Evolutionary conservation across 2,888 invertebrate genomes (phyloP).

Genomic region (Troilus luridus): DNA sequence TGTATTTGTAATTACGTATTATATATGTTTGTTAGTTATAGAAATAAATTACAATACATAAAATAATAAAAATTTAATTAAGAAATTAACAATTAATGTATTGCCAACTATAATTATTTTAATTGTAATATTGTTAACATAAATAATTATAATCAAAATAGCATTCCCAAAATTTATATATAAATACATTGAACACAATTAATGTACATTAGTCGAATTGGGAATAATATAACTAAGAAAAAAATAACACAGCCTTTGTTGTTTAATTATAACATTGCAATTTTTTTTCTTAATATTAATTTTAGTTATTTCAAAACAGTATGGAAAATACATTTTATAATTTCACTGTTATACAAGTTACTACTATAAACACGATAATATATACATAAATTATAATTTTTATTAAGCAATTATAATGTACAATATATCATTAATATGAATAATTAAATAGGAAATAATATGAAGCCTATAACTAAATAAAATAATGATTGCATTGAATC

Average conservation of each 20-base stretch:
- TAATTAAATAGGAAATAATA: conserved; percentile 3
- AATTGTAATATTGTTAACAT: conserved; percentile 1
- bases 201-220: conserved; percentile 16
- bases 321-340: background rate
- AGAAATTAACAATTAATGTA: background rate
- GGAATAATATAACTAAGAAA: conserved; percentile 10
- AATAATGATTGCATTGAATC: conserved; percentile 32
- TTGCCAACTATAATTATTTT: background rate
- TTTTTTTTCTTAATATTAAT: conserved; percentile 1
- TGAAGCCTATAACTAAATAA: conserved; percentile 16
- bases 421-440: background rate
- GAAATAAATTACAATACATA: background rate
- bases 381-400: background rate
- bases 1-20: background rate
- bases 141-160: background rate
- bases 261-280: conserved; percentile 1
- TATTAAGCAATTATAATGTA: background rate
- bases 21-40: background rate
- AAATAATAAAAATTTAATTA: conserved; percentile 1
- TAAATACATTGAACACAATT: conserved; percentile 47
- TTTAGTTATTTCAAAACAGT: background rate
- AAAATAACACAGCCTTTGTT: conserved; percentile 43
- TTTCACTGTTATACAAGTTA: background rate
- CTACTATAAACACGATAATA: background rate
- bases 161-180: conserved; percentile 1